Conservation (phyloP, 2,797 vertebrate genomes). For the Pagetopsis macropterus region DNA sequence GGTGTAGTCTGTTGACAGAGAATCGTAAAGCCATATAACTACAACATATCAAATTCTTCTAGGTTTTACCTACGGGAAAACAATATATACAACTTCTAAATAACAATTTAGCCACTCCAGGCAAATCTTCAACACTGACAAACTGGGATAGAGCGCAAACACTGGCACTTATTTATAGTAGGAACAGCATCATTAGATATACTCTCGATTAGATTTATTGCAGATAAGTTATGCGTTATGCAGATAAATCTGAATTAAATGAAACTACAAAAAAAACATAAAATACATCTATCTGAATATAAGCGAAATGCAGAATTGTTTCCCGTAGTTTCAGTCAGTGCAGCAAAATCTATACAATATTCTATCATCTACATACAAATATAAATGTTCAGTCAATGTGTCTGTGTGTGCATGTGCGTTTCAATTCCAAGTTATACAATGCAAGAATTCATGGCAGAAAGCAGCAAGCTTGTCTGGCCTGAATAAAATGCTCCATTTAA, state of each 20-base stretch:
- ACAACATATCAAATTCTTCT: neutral
- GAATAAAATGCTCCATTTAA: conserved; percentile 42
- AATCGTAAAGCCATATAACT: conserved; percentile 1
- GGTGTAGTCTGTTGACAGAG: conserved; percentile 10
- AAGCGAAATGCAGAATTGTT: neutral
- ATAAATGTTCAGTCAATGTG: neutral
- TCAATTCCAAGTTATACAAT: conserved; percentile 61
- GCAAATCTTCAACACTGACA: conserved; percentile 16
- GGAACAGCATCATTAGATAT: neutral
- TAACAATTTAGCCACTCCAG: neutral
- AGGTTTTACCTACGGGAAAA: neutral
- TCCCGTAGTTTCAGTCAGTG: too few species aligned
- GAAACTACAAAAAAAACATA: neutral
- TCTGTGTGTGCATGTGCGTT: conserved; percentile 16
- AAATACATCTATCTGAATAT: neutral
- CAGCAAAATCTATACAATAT: too few species aligned
- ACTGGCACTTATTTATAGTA: conserved; percentile 1
- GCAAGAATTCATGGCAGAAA: conserved; percentile 57
- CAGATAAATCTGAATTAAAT: too few species aligned
- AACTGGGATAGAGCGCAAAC: neutral
- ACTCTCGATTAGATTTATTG: neutral
- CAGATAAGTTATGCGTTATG: neutral
- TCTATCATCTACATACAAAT: too few species aligned
- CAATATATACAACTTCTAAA: neutral
- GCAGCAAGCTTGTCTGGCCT: conserved; percentile 31